Percentiles rank a stretch among this genome's conserved stretches.
phyloP scores from a whole-genome alignment of 2,888 invertebrate species.

The Halocaridina rubra region DNA sequence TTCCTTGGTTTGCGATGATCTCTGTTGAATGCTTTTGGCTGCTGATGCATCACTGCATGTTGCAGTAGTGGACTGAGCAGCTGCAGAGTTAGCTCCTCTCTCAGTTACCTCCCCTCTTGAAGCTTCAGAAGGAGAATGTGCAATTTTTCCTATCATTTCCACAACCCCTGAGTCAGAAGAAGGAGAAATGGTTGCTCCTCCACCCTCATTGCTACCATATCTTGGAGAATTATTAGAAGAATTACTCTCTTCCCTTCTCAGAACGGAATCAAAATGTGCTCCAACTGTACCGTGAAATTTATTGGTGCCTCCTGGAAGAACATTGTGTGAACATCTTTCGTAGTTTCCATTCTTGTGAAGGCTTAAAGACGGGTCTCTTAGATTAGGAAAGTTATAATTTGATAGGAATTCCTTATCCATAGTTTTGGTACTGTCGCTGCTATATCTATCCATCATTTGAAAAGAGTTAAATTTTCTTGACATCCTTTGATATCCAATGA shows the following conservation, averaged over 20 bases:
- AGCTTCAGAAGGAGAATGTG: conserved; percentile 20
- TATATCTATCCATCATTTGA: neutral
- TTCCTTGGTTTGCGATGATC: neutral
- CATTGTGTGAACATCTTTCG: neutral
- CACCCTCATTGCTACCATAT: neutral
- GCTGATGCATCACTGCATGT: neutral
- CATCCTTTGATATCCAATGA: neutral
- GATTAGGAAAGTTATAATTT: neutral
- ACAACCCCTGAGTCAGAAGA: conserved; percentile 62
- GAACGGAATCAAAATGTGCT: neutral
- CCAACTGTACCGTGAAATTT: neutral
- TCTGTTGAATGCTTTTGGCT: neutral
- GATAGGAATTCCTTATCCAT: neutral
- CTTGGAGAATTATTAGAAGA: conserved; percentile 27
- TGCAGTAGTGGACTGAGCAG: neutral
- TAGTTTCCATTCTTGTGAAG: neutral
- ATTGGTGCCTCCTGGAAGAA: neutral
- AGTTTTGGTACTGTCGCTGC: neutral
- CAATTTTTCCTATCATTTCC: conserved; percentile 47
- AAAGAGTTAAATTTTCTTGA: neutral
- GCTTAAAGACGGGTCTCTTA: neutral
- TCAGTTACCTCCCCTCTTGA: neutral
- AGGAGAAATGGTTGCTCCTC: conserved; percentile 29
- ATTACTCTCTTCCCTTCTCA: neutral
- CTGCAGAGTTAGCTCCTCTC: neutral